Percentiles rank a stretch among this genome's conserved stretches.
Evolutionary conservation across 1,140 invertebrate species (phyloP).

Genomic region (Drosophila tsacasi): DNA sequence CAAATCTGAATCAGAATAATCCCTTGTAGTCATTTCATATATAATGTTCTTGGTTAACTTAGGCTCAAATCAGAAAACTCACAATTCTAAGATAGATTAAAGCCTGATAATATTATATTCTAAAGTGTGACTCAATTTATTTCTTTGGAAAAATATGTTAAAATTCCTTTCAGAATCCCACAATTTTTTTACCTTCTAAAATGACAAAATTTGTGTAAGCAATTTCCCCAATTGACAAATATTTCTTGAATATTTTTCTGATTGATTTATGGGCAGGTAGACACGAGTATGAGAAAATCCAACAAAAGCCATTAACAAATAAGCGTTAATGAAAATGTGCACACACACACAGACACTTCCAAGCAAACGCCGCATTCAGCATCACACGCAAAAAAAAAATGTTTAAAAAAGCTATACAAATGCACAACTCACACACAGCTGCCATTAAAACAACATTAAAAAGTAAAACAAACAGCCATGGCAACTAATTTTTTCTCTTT

Average conservation of each 20-base stretch:
- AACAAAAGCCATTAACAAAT: constrained; percentile 45
- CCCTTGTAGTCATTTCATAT: neutral
- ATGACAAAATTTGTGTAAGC: neutral
- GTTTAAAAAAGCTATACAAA: constrained; percentile 9
- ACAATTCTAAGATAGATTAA: neutral
- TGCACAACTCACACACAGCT: constrained; percentile 47
- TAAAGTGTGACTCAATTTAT: too few species aligned
- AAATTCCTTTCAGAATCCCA: neutral
- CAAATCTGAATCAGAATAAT: neutral
- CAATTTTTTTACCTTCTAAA: neutral
- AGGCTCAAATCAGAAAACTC: constrained; percentile 1
- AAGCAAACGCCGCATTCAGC: constrained; percentile 19
- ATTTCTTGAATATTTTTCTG: neutral
- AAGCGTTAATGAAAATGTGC: constrained; percentile 55
- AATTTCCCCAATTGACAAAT: constrained; percentile 17
- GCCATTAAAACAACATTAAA: constrained; percentile 76
- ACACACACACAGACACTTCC: constrained; percentile 12
- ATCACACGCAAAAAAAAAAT: constrained; percentile 21
- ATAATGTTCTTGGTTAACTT: neutral
- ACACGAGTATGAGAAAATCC: constrained; percentile 7
- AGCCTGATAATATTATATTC: too few species aligned
- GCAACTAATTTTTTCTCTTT: constrained; percentile 51
- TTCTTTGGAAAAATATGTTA: neutral
- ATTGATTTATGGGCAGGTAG: constrained; percentile 34
- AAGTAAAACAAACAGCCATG: constrained; percentile 66